Percentiles rank a stretch among this genome's conserved stretches.
Conservation (phyloP, 2,888 invertebrate species). For the Pachliopta kotzebuea region DNA sequence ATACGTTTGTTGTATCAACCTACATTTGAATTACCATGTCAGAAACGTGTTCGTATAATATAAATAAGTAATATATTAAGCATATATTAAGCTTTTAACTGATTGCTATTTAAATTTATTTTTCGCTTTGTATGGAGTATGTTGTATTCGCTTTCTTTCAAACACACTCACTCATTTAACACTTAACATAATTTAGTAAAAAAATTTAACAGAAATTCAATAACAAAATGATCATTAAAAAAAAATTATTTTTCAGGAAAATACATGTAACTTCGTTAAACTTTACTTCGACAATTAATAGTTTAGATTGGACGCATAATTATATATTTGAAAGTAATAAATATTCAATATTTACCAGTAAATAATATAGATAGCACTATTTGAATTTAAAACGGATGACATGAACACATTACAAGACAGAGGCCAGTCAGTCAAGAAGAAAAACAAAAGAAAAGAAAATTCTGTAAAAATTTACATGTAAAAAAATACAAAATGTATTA, state of each 20-base stretch:
- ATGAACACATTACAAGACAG: background rate
- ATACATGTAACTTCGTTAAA: conserved; percentile 58
- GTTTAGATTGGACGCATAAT: background rate
- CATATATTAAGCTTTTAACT: too few relatives aligned
- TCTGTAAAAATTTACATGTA: background rate
- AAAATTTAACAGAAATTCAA: background rate
- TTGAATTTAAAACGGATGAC: background rate
- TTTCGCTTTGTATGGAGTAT: conserved; percentile 20
- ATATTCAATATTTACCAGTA: background rate
- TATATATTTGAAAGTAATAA: background rate
- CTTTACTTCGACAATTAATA: background rate
- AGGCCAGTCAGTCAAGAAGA: background rate
- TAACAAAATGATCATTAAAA: background rate
- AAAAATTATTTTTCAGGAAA: conserved; percentile 58
- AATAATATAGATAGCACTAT: background rate
- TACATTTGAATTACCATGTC: too few relatives aligned
- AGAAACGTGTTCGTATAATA: too few relatives aligned
- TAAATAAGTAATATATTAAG: too few relatives aligned
- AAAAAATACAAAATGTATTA: background rate
- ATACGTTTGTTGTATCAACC: too few relatives aligned
- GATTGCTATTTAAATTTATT: background rate
- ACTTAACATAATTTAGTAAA: conserved; percentile 13
- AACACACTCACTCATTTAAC: conserved; percentile 23
- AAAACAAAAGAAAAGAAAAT: background rate
- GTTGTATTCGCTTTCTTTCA: conserved; percentile 5